Conservation (phyloP, 2,888 invertebrate species). For the Geophilus truncorum region DNA sequence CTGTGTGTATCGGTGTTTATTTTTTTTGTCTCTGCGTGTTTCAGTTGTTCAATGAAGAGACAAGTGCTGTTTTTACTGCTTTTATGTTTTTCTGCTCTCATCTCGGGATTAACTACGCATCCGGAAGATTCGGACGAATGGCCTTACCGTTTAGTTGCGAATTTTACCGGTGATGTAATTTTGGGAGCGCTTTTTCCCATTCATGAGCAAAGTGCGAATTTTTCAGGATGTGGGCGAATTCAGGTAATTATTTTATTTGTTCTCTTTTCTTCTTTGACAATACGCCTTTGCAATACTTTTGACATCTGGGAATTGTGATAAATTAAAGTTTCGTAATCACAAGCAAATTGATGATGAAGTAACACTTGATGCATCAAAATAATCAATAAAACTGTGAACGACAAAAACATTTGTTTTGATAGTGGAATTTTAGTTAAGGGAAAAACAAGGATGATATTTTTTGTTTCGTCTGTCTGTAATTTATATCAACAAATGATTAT, state of each 20-base stretch:
- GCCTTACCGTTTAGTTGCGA: constrained; percentile 31
- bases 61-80: neutral
- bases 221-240: constrained; percentile 44
- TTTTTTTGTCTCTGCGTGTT: neutral
- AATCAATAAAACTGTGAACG: no score
- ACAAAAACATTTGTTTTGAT: no score
- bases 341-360: no score
- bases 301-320: no score
- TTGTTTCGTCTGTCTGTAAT: no score
- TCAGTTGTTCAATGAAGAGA: constrained; percentile 15
- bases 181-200: constrained; percentile 66
- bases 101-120: neutral
- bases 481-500: no score
- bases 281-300: no score
- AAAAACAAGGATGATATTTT: no score
- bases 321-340: no score
- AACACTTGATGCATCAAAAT: no score
- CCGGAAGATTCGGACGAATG: neutral
- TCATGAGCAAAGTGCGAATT: constrained; percentile 55
- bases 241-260: constrained; percentile 42
- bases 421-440: no score
- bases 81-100: neutral
- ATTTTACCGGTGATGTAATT: constrained; percentile 57
- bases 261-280: neutral
- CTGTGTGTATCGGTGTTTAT: neutral